Evolutionary conservation across 2,113 vertebrate species (phyloP), one percentile per base, ranked within the genome.

Genomic region (Tragelaphus strepsiceros): DNA sequence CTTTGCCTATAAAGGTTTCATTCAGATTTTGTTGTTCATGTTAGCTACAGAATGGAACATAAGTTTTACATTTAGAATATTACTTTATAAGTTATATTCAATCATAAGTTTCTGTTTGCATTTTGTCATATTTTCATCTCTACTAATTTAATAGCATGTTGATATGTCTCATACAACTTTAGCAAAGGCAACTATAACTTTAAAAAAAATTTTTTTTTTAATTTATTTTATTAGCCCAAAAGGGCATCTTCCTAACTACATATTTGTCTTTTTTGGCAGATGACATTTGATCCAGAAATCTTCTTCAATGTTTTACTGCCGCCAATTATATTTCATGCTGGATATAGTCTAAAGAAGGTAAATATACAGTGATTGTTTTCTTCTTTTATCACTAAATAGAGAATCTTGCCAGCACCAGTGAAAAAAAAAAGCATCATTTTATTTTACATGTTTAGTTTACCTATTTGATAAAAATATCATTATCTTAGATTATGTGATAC

Each of bases 261-360:
- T 28, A 81, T 98, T 97, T 98, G 58, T 98, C 56, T 99, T 98
- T 97, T 98, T 98, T 99, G 98, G 82, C 98, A 99, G 99, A 99
- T 99, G 98, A 99, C 99, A n/a, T 99, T 99, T 98, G 99, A 99
- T 98, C 99, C 99, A 90, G 99, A 99, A 96, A 99, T 99, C 96
- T 99, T 99, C 98, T 99, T 99, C 99, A 99, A 99, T 95, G 99
- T 99, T 98, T 98, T 99, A 98, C 98, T 99, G 97, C 99, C 99
- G 13, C 98, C 99, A 35, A 99, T 99, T 97, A 99, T 99, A 98
- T 99, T 99, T 98, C 99, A 99, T 82, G 99, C 99, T 95, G 99
- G 99, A 95, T 99, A 99, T 84, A 99, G 99, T 98, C 98, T 99
- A 95, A 99, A 99, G 98, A 99, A 99, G 99, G 99, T 99, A 99